Conservation (phyloP, 2,888 invertebrate species). For the Theodoxus fluviatilis region DNA sequence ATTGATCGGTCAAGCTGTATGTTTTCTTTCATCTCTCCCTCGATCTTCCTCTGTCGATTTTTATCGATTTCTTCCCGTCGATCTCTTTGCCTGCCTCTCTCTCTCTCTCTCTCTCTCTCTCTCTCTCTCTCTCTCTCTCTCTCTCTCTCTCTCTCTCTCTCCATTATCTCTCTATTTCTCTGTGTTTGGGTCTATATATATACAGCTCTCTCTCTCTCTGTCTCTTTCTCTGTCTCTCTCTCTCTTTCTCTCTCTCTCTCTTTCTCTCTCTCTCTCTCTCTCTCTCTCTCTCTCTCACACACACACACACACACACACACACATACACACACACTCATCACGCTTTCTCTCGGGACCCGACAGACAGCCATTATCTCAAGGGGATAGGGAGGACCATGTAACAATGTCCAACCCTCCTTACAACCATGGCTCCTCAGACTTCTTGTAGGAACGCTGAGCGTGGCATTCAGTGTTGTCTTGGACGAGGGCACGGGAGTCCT, state of each 20-base stretch:
- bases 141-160: not conserved
- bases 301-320: too few species aligned
- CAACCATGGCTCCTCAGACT: too few species aligned
- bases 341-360: too few species aligned
- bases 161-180: not conserved
- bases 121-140: conserved; percentile 15
- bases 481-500: too few species aligned
- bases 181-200: not conserved
- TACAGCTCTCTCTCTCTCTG: not conserved
- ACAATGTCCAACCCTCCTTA: too few species aligned
- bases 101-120: conserved; percentile 11
- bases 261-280: not conserved
- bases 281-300: not conserved
- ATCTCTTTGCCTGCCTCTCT: conserved; percentile 10
- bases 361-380: too few species aligned
- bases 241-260: not conserved
- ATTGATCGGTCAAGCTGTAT: too few species aligned
- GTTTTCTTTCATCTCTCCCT: not conserved
- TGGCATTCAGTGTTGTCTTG: too few species aligned
- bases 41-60: not conserved
- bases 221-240: not conserved
- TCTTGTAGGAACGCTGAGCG: too few species aligned
- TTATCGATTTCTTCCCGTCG: not conserved
- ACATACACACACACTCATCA: too few species aligned
- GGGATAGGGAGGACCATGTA: too few species aligned